phyloP scores from a whole-genome alignment of 2,797 vertebrate genomes.

The Phalanger gymnotis region DNA sequence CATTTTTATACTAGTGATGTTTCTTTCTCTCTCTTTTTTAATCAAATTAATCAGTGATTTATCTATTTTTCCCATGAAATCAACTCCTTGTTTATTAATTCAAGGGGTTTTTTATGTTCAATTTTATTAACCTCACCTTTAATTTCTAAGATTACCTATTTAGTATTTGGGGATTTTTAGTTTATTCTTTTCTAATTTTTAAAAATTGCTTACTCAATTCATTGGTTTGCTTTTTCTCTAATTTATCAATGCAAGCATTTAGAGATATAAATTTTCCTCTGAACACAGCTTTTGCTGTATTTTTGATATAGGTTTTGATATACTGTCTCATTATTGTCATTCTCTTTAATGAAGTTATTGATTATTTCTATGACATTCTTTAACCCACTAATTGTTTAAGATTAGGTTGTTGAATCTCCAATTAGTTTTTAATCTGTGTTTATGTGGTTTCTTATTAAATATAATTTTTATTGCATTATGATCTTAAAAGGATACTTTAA shows the following conservation, averaged over 20 bases:
- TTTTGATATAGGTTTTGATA: no score
- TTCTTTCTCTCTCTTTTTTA: background rate
- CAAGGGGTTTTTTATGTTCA: background rate
- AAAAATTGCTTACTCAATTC: background rate
- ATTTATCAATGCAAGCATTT: background rate
- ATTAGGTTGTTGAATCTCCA: background rate
- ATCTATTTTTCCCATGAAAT: background rate
- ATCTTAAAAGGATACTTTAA: background rate
- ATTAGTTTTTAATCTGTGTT: background rate
- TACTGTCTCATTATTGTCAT: background rate
- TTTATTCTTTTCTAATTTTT: background rate
- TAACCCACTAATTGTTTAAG: background rate
- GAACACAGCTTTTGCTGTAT: background rate
- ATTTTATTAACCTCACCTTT: background rate
- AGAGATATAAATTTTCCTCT: background rate
- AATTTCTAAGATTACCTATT: background rate
- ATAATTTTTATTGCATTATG: background rate
- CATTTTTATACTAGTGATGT: background rate
- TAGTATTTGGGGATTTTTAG: background rate
- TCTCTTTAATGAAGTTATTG: background rate
- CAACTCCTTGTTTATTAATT: background rate
- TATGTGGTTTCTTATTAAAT: background rate
- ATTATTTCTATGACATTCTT: background rate
- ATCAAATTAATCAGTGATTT: background rate
- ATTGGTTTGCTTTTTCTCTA: background rate